Evolutionary conservation across 1,140 invertebrate species (phyloP), one percentile per base, ranked within the genome.

Genomic region (Idris sp.): DNA sequence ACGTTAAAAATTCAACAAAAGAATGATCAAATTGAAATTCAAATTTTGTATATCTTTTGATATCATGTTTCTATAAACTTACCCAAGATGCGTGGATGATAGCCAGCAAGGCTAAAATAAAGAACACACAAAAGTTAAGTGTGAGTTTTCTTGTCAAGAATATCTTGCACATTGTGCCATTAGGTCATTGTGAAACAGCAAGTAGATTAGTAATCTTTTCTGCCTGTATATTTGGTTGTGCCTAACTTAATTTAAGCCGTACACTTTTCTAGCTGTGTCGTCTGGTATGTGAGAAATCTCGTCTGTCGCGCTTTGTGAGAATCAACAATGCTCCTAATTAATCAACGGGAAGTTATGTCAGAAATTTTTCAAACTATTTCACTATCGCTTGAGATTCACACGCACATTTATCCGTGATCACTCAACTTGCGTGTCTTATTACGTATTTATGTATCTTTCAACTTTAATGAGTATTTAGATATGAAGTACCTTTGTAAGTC

Each of bases 341-440:
- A 84, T 86, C 83, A 84, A 76, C 79, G 79, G 79, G 82, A 84
- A 83, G 83, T 86, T 86, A 86, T 86, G 83, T 86, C 84, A 86
- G 79, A 82, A 74, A 81, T 81, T 82, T 81, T 82, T 83, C 65
- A 81, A 82, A 78, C 67, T 82, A 82, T 80, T 84, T 82, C 71
- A 44, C 71, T 79, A 79, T 73, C 61, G 69, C 71, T 54, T 61
- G 72, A 71, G 71, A 69, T 79, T 83, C 79, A 71, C 83, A 83
- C 80, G 80, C 56, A 43, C 35, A 41, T 74, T 65, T 72, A 61
- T 46, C 18, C 53, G 26, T 19, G 40, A 71, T 59, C 61, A 64
- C 48, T 61, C 26, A n/a, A 49, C 38, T 65, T 61, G 51, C 53
- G 64, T 59, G 64, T 62, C 25, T 58, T 56, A 53, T 75, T 69